phyloP scores from a whole-genome alignment of 1,140 invertebrate species.

The Heliconius nattereri region DNA sequence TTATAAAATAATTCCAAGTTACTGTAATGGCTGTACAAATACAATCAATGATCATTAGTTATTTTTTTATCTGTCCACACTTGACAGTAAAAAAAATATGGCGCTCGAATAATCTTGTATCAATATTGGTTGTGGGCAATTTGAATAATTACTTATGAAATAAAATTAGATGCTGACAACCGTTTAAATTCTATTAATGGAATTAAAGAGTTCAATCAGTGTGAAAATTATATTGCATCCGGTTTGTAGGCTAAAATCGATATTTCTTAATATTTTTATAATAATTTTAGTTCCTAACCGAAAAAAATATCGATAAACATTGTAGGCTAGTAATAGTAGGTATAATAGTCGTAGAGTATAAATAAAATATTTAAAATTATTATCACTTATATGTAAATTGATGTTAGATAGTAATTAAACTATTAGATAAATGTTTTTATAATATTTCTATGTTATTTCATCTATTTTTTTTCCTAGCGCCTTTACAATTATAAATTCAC shows the following conservation, averaged over 20 bases:
- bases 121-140: conserved; percentile 35
- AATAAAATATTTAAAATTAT: too few species aligned
- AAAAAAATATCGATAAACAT: background rate
- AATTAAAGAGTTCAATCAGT: background rate
- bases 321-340: background rate
- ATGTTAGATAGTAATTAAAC: too few species aligned
- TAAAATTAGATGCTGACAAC: conserved; percentile 31
- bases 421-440: too few species aligned
- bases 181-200: conserved; percentile 23
- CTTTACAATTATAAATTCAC: too few species aligned
- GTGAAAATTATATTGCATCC: background rate
- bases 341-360: too few species aligned
- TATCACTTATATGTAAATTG: too few species aligned
- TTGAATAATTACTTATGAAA: conserved; percentile 32
- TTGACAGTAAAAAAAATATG: conserved; percentile 32
- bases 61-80: conserved; percentile 22
- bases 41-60: conserved; percentile 34
- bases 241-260: background rate
- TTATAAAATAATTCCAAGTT: conserved; percentile 16
- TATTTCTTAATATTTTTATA: background rate
- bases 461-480: too few species aligned
- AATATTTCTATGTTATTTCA: too few species aligned
- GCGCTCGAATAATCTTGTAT: conserved; percentile 25
- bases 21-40: conserved; percentile 26
- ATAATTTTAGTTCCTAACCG: background rate